A percentile compares a stretch with the other conserved stretches of the same genome.
Evolutionary conservation across 2,888 invertebrate species (phyloP).

Genomic region (Agriotes lineatus): DNA sequence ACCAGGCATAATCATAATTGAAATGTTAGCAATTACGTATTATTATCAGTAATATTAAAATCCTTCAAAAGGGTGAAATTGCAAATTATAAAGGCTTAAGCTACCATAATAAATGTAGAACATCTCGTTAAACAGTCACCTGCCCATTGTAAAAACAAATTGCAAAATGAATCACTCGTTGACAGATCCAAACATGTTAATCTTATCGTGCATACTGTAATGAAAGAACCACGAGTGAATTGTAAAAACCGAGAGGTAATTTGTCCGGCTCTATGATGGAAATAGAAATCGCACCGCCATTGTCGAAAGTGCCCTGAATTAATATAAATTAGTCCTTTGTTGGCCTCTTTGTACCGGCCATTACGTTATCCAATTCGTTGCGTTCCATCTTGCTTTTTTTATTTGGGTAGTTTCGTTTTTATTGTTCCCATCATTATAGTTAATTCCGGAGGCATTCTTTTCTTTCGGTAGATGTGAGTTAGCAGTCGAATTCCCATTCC

Average conservation of each 20-base stretch:
- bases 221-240: background rate
- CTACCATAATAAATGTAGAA: too few species aligned
- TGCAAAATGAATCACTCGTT: too few species aligned
- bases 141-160: too few species aligned
- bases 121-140: too few species aligned
- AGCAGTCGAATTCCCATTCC: constrained; percentile 25
- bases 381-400: constrained; percentile 21
- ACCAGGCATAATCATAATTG: too few species aligned
- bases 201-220: background rate
- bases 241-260: background rate
- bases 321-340: constrained; percentile 32
- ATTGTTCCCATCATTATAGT: constrained; percentile 39
- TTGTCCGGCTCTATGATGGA: background rate
- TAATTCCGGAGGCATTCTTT: constrained; percentile 35
- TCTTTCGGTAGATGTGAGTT: constrained; percentile 24
- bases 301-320: constrained; percentile 22
- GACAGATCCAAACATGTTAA: too few species aligned
- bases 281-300: background rate
- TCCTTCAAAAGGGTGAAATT: too few species aligned
- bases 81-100: too few species aligned
- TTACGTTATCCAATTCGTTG: constrained; percentile 16
- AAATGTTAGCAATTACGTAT: too few species aligned
- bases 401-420: constrained; percentile 19
- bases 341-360: background rate
- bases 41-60: too few species aligned